phyloP scores from a whole-genome alignment of 2,888 invertebrate species.

The Plemyria rubiginata region DNA sequence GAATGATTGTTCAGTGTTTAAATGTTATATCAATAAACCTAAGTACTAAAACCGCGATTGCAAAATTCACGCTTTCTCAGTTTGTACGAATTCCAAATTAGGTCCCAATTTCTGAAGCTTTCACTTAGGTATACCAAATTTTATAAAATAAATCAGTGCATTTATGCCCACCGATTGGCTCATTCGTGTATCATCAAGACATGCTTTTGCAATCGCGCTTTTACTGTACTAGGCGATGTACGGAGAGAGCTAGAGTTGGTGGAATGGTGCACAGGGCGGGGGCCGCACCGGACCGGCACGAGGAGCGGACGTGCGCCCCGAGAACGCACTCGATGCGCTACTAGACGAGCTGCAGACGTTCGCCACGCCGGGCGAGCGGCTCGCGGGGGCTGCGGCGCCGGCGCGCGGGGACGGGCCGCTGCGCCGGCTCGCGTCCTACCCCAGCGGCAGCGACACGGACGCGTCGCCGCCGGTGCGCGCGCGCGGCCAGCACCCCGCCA shows the following conservation, averaged over 20 bases:
- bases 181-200: conserved; percentile 5
- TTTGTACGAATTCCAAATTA: neutral
- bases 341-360: conserved; percentile 97
- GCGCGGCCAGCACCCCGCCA: conserved; percentile 83
- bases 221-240: conserved; percentile 47
- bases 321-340: conserved; percentile 99
- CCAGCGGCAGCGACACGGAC: conserved; percentile 93
- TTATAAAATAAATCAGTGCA: neutral
- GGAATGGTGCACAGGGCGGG: conserved; percentile 77
- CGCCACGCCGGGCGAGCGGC: conserved; percentile 86
- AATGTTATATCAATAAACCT: conserved; percentile 50
- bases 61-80: conserved; percentile 43
- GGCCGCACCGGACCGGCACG: conserved; percentile 64
- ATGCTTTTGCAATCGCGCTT: conserved; percentile 68
- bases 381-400: conserved; percentile 59
- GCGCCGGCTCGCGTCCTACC: conserved; percentile 92
- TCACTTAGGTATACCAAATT: neutral
- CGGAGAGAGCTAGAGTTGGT: conserved; percentile 71
- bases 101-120: neutral
- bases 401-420: conserved; percentile 81
- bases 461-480: conserved; percentile 90
- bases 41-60: conserved; percentile 65
- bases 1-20: conserved; percentile 76
- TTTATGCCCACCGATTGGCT: conserved; percentile 2
- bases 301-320: conserved; percentile 87